A percentile compares a stretch with the other conserved stretches of the same genome.
These are phyloP conservation scores for Drosophila ironensis DNA, from an alignment of 1,140 invertebrate genomes.

Conservation along the genomic window DNA sequence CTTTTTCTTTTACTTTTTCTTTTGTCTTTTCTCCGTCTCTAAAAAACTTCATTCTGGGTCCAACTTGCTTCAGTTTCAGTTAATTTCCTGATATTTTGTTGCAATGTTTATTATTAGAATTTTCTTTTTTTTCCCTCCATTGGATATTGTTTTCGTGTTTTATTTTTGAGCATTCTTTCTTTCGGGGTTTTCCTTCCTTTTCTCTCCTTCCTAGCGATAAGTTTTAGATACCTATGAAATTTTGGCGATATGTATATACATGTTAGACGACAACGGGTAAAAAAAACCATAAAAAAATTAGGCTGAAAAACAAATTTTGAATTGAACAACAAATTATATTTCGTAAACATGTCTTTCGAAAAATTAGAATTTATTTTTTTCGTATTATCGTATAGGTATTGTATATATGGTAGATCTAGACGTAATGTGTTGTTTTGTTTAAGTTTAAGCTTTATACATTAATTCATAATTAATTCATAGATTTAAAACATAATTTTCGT, in stretches of 20 bases:
- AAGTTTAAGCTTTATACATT: conserved; percentile 70
- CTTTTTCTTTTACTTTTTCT: conserved; percentile 11
- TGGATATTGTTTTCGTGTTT: neutral
- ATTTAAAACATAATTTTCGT: conserved; percentile 60
- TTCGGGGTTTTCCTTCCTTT: conserved; percentile 24
- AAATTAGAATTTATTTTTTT: conserved; percentile 62
- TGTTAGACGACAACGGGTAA: conserved; percentile 37
- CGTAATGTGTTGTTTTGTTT: conserved; percentile 68
- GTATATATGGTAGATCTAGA: conserved; percentile 43
- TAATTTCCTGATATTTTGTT: conserved; percentile 73
- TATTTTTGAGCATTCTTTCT: conserved; percentile 26
- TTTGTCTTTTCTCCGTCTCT: conserved; percentile 22
- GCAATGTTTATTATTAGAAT: conserved; percentile 46
- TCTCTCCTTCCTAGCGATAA: conserved; percentile 46
- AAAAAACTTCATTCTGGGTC: conserved; percentile 72
- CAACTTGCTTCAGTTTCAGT: conserved; percentile 70
- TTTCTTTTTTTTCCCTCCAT: conserved; percentile 3
- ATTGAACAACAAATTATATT: conserved; percentile 31
- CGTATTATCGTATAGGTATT: conserved; percentile 28
- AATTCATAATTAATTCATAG: conserved; percentile 60
- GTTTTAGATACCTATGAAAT: conserved; percentile 41
- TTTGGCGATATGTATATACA: conserved; percentile 78
- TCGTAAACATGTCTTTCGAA: conserved; percentile 59
- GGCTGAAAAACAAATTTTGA: conserved; percentile 11
- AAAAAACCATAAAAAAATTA: conserved; percentile 2